Evolutionary conservation across 2,113 vertebrate species (phyloP).

Genomic region (Ifrita kowaldi): DNA sequence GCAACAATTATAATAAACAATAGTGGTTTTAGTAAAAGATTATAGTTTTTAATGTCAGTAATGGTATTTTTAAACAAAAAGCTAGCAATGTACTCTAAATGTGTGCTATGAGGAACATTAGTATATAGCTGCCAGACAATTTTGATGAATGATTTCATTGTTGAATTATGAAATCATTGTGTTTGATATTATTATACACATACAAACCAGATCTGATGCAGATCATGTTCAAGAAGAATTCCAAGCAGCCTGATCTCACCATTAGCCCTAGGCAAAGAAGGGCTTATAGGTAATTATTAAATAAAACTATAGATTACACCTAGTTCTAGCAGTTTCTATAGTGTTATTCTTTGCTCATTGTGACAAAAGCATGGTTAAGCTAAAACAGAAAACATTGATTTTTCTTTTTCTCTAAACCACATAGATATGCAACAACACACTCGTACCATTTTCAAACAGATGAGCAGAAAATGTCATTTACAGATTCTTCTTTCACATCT

Average conservation of each 20-base stretch:
- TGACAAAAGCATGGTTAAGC: not conserved
- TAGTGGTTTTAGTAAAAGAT: not conserved
- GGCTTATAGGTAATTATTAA: not conserved
- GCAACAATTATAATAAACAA: constrained; percentile 30
- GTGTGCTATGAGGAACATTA: not conserved
- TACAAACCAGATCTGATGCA: not conserved
- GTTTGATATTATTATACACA: not conserved
- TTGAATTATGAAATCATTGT: not conserved
- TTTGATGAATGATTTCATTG: not conserved
- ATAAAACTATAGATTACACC: not conserved
- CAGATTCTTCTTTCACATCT: not conserved
- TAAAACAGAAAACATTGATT: not conserved
- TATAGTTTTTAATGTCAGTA: constrained; percentile 28
- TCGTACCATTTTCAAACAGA: not conserved
- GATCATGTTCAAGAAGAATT: not conserved
- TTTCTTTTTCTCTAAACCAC: not conserved
- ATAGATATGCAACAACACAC: not conserved
- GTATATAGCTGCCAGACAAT: not conserved
- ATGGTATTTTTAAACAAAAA: constrained; percentile 44
- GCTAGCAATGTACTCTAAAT: not conserved
- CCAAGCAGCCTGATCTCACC: not conserved
- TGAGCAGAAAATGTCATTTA: not conserved
- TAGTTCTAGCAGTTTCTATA: not conserved
- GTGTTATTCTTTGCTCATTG: not conserved
- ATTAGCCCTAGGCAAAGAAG: not conserved